phyloP scores from a whole-genome alignment of 1,140 invertebrate species.

The Parapsyche elsis region DNA sequence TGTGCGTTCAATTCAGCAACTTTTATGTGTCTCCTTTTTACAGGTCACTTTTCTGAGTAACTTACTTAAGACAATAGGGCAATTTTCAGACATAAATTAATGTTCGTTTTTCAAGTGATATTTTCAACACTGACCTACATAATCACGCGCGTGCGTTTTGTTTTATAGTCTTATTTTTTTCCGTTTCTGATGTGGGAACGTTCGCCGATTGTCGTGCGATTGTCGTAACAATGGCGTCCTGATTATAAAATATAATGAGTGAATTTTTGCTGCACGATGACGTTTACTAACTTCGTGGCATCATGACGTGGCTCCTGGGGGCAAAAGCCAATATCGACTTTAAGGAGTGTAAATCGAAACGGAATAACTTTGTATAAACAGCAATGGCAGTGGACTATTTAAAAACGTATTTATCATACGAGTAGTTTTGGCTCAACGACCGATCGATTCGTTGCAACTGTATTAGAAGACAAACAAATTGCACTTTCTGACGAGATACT shows the following conservation, averaged over 20 bases:
- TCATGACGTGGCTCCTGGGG: not conserved
- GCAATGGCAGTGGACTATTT: not conserved
- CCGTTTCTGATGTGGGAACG: not conserved
- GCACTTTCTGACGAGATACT: too few relatives aligned
- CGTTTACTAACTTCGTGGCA: not conserved
- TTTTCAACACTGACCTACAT: not conserved
- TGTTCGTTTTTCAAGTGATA: not conserved
- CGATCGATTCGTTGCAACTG: too few relatives aligned
- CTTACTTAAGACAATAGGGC: not conserved
- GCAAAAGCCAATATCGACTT: slow-evolving; percentile 4
- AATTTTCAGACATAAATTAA: not conserved
- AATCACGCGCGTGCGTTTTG: not conserved
- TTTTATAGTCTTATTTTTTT: not conserved
- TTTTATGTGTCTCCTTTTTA: too few relatives aligned
- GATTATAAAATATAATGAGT: slow-evolving; percentile 25
- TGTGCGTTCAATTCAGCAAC: too few relatives aligned
- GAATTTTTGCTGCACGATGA: not conserved
- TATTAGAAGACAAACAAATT: too few relatives aligned
- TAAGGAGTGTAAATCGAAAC: not conserved
- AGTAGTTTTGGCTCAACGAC: too few relatives aligned
- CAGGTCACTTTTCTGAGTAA: not conserved
- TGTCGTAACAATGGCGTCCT: not conserved
- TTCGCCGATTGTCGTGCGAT: not conserved
- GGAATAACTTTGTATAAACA: not conserved
- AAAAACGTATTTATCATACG: not conserved